Conservation (phyloP, 2,797 vertebrate genomes). For the Enteromius argenteus region DNA sequence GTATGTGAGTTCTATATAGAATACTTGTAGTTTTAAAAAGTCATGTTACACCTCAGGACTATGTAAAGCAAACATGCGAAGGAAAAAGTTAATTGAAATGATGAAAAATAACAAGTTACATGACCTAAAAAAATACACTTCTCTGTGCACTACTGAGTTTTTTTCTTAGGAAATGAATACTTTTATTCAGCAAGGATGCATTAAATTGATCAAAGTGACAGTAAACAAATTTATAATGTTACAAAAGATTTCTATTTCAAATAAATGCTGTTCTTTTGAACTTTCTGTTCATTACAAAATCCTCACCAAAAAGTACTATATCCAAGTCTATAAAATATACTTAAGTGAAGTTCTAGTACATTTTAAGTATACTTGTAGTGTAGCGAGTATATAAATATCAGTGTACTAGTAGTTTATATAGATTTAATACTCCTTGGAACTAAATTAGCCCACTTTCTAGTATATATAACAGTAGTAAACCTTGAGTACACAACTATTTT, state of each 20-base stretch:
- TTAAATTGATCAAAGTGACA: background rate
- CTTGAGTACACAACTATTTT: too few relatives aligned
- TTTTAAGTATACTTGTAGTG: too few relatives aligned
- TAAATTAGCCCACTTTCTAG: too few relatives aligned
- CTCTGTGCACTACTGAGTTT: background rate
- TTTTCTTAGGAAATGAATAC: background rate
- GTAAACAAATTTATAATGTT: background rate
- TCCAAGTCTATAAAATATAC: too few relatives aligned
- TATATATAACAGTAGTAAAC: too few relatives aligned
- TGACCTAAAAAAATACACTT: background rate
- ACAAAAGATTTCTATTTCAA: too few relatives aligned
- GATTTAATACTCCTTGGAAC: too few relatives aligned
- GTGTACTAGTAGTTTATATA: too few relatives aligned
- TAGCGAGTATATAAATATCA: too few relatives aligned
- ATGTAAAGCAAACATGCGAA: background rate
- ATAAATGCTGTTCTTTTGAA: too few relatives aligned
- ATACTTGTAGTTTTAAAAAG: background rate
- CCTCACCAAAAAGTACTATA: too few relatives aligned
- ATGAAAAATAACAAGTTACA: background rate
- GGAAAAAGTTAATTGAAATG: slow-evolving; percentile 38
- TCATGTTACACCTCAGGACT: background rate
- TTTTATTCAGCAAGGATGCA: background rate
- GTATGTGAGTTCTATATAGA: background rate
- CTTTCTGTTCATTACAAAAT: background rate
- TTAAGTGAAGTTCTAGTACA: too few relatives aligned